These are phyloP conservation scores for Mormyrus lacerda DNA, from an alignment of 2,113 vertebrate species.

Conservation along the genomic window DNA sequence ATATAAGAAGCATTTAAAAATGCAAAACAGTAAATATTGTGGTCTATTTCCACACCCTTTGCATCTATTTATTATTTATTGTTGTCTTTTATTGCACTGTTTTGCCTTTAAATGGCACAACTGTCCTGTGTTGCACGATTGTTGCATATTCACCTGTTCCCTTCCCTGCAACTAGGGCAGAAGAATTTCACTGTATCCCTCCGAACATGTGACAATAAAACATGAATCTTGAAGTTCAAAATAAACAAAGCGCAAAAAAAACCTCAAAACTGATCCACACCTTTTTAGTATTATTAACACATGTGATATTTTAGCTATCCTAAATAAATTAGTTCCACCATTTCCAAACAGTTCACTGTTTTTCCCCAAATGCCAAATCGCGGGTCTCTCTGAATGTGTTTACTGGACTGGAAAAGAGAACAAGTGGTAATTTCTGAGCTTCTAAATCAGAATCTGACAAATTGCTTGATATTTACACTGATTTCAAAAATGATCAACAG, in stretches of 20 bases:
- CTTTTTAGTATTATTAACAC: neutral
- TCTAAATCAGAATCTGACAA: neutral
- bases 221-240: neutral
- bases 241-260: neutral
- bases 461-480: neutral
- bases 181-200: neutral
- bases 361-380: constrained; percentile 3
- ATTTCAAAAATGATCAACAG: neutral
- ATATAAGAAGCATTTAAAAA: neutral
- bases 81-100: neutral
- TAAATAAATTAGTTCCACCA: constrained; percentile 13
- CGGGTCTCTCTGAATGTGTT: neutral
- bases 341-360: neutral
- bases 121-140: neutral
- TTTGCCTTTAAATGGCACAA: neutral
- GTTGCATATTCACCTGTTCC: neutral
- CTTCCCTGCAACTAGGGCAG: neutral
- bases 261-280: neutral
- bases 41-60: neutral
- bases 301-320: neutral
- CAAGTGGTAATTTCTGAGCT: neutral
- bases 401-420: neutral
- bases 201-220: neutral
- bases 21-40: neutral
- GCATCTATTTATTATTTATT: neutral